Evolutionary conservation across 2,113 vertebrate genomes (phyloP), one percentile per base, ranked within the genome.

Genomic region (Neolamprologus toae): DNA sequence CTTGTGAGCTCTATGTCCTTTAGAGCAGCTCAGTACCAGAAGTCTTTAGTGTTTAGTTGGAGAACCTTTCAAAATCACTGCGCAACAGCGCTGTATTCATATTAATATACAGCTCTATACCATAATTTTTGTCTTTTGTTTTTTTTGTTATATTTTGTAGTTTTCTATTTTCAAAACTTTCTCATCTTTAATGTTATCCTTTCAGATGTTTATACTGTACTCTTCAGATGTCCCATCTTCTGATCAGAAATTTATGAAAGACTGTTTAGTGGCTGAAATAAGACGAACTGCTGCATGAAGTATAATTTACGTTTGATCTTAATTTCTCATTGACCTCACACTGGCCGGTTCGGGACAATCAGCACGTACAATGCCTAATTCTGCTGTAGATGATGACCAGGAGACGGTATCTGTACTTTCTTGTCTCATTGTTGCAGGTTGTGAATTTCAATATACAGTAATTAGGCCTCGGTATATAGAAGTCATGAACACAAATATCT

Each of bases 291-390:
- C 3, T 55, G 53, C 53, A 55, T 13, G 53, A 23, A 0, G 53
- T 55, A 55, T 23, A 55, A 55, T 4, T 55, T 55, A 13, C 0
- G 21, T 23, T 57, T 57, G 4, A 57, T 14, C 21, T 14, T 57
- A 0, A 57, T 57, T 57, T 26, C 12, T 57, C 23, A 0, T 14
- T 57, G 7, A 57, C 2, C 0, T 57, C 23, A 28, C 55, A 57
- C 55, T 14, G 55, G 55, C 4, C 7, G 0, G 1, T 57, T 7
- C 1, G 23, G 54, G 23, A 28, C 23, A 0, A 9, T 1, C 33
- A 8, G 3, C 7, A 8, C 3, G 1, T 33, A 8, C 33, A 35
- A 35, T 35, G 33, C 33, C 33, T 0, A 35, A 0, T 35, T 35
- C 33, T 35, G 8, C 33, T 4, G 3, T 35, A 35, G 33, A 8